Evolutionary conservation across 2,888 invertebrate species (phyloP).

Genomic region (Eristalis arbustorum): DNA sequence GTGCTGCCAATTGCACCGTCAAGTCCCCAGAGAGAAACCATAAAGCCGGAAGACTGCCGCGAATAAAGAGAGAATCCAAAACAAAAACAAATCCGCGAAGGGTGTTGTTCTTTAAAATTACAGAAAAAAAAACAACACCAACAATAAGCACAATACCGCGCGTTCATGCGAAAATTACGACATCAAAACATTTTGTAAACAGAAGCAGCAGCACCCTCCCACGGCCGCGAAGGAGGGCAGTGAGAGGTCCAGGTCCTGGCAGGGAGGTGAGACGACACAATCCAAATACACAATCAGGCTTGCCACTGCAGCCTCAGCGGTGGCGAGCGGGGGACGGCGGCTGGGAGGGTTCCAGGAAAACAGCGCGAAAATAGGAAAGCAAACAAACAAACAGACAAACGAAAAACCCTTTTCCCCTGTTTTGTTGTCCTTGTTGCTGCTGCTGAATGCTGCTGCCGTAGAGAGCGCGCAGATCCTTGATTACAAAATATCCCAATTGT

Average conservation of each 20-base stretch:
- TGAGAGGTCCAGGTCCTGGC: not conserved
- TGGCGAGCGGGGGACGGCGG: not conserved
- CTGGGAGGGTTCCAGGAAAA: slow-evolving; percentile 1
- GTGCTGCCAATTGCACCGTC: slow-evolving; percentile 28
- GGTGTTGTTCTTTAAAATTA: slow-evolving; percentile 26
- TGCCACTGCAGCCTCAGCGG: not conserved
- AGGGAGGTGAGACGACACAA: not conserved
- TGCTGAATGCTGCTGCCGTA: not conserved
- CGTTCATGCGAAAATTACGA: slow-evolving; percentile 59
- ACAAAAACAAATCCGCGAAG: slow-evolving; percentile 19
- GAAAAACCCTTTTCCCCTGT: slow-evolving; percentile 28
- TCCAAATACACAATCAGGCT: slow-evolving; percentile 33
- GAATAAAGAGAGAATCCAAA: slow-evolving; percentile 6
- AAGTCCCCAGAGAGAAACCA: slow-evolving; percentile 50
- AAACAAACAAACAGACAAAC: slow-evolving; percentile 17
- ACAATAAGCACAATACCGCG: slow-evolving; percentile 34
- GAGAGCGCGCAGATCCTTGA: slow-evolving; percentile 29
- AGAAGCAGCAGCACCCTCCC: slow-evolving; percentile 24
- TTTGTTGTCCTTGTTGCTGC: slow-evolving; percentile 1
- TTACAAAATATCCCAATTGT: slow-evolving; percentile 36
- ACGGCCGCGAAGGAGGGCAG: not conserved
- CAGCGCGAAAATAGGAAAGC: slow-evolving; percentile 14
- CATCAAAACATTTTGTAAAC: slow-evolving; percentile 58
- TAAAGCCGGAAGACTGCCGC: slow-evolving; percentile 49
- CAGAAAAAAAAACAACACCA: not conserved